Evolutionary conservation across 2,888 invertebrate genomes (phyloP).

Genomic region (Zootermopsis nevadensis): DNA sequence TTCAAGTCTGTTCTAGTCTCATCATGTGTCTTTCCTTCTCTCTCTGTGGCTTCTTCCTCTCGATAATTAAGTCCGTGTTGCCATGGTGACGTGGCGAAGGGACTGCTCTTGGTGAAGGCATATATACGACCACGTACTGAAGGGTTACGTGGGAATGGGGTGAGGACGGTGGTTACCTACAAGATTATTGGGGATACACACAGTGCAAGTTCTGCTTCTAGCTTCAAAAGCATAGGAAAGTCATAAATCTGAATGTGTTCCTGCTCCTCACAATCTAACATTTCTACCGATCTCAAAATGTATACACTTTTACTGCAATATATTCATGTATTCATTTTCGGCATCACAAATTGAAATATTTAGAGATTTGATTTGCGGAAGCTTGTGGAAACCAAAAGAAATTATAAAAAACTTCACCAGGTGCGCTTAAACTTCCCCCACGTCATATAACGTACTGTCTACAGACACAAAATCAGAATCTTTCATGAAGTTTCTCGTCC

Average conservation of each 20-base stretch:
- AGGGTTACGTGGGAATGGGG: not conserved
- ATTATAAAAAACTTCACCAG: no score
- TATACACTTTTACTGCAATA: no score
- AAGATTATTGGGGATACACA: not conserved
- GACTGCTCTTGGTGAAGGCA: constrained; percentile 5
- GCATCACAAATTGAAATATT: not conserved
- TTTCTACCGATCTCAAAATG: no score
- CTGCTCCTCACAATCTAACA: no score
- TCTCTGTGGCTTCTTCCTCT: constrained; percentile 5
- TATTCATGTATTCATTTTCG: no score
- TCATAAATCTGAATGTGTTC: no score
- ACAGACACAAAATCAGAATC: no score
- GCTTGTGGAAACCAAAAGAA: no score
- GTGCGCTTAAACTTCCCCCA: no score
- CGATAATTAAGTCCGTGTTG: constrained; percentile 25
- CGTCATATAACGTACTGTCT: no score
- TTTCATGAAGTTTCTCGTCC: no score
- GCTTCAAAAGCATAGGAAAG: no score
- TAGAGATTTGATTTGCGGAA: not conserved
- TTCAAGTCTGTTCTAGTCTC: not conserved
- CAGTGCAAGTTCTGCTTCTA: not conserved
- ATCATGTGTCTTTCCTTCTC: constrained; percentile 11
- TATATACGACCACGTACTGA: constrained; percentile 20
- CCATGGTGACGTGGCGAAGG: constrained; percentile 16
- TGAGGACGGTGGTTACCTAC: constrained; percentile 18